These are phyloP conservation scores for Vanessa atalanta DNA, from an alignment of 1,140 invertebrate species.

Conservation along the genomic window DNA sequence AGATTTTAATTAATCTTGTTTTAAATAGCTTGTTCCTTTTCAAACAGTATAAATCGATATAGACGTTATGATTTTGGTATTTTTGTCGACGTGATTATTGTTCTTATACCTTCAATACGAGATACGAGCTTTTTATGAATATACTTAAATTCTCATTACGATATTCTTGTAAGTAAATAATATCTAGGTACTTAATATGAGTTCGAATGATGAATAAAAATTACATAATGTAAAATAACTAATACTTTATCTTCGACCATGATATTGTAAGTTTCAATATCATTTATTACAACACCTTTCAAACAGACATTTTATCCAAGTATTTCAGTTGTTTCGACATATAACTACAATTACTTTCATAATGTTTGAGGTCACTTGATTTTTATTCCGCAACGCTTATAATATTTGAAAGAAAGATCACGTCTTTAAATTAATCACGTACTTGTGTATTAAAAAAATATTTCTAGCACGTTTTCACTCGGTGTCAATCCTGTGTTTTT, in stretches of 20 bases:
- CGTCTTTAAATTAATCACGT: constrained; percentile 52
- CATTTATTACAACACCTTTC: constrained; percentile 20
- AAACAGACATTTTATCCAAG: constrained; percentile 10
- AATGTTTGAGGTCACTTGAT: constrained; percentile 44
- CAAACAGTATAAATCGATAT: too few relatives aligned
- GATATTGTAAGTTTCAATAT: constrained; percentile 18
- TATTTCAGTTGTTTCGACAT: constrained; percentile 39
- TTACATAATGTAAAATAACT: neutral
- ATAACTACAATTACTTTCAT: constrained; percentile 49
- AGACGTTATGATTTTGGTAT: too few relatives aligned
- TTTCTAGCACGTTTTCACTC: constrained; percentile 43
- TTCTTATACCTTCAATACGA: too few relatives aligned
- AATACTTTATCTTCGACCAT: neutral
- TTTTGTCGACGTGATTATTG: too few relatives aligned
- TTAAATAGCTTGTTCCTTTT: too few relatives aligned
- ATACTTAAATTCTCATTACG: too few relatives aligned
- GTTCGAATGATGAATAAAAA: neutral
- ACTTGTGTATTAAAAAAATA: constrained; percentile 36
- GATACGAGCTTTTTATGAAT: too few relatives aligned
- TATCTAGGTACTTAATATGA: neutral
- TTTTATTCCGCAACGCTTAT: constrained; percentile 42
- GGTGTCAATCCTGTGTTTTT: neutral
- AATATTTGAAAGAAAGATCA: constrained; percentile 52
- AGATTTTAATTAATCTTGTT: too few relatives aligned
- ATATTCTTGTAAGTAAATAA: neutral